Conservation (phyloP, 2,797 vertebrate genomes). For the Pygocentrus nattereri region DNA sequence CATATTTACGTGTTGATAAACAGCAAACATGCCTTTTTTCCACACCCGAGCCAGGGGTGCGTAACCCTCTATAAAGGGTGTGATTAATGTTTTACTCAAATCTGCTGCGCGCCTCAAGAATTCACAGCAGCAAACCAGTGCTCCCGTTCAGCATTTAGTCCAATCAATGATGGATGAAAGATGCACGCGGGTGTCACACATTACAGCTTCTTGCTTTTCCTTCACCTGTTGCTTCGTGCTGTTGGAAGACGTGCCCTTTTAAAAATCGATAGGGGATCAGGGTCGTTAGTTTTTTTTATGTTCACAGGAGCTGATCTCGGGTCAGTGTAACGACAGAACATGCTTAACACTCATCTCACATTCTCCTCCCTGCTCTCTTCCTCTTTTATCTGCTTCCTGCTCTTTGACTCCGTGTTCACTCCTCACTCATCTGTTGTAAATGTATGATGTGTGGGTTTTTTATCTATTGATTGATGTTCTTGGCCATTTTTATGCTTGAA, state of each 20-base stretch:
- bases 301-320: background rate
- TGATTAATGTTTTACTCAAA: slow-evolving; percentile 25
- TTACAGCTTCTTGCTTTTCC: background rate
- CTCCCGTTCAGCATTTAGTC: background rate
- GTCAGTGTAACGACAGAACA: too few species aligned
- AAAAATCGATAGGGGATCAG: background rate
- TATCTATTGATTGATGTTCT: background rate
- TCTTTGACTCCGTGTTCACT: background rate
- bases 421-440: background rate
- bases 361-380: background rate
- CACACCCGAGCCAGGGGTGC: background rate
- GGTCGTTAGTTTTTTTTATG: background rate
- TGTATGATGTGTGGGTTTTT: background rate
- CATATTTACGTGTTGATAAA: background rate
- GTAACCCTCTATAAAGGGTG: background rate
- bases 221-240: background rate
- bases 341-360: background rate
- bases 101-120: slow-evolving; percentile 1
- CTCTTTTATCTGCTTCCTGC: background rate
- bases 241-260: background rate
- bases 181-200: background rate
- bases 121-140: background rate
- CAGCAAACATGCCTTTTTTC: background rate
- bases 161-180: background rate
- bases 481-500: background rate